Conservation (phyloP, 2,797 vertebrate genomes). For the Podarcis lilfordi region DNA sequence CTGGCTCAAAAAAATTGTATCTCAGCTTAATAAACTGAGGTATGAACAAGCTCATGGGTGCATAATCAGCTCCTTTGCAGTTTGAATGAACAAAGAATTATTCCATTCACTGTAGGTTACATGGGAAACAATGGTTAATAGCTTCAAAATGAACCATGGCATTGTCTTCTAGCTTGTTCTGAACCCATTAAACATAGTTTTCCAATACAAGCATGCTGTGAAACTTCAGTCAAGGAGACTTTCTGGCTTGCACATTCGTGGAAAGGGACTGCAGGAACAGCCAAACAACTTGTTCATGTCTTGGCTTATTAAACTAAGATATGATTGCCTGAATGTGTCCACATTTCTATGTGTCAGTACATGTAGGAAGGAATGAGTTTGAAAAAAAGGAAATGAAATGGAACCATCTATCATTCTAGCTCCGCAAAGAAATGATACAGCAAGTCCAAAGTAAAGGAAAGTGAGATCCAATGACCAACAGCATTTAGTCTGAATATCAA, state of each 20-base stretch:
- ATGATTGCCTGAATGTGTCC: neutral
- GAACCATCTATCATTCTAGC: neutral
- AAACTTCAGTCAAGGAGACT: neutral
- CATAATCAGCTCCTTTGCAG: neutral
- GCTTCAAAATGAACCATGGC: neutral
- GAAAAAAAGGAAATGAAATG: constrained; percentile 22
- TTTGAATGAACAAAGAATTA: neutral
- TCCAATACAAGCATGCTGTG: neutral
- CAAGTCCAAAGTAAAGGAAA: constrained; percentile 52
- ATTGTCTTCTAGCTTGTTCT: neutral
- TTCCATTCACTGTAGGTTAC: neutral
- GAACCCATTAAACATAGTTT: too few species aligned
- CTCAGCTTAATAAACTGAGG: neutral
- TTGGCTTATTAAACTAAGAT: neutral
- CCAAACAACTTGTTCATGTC: neutral
- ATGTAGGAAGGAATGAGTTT: constrained; percentile 25
- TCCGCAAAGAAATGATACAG: constrained; percentile 26
- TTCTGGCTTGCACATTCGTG: neutral
- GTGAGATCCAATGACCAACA: constrained; percentile 42
- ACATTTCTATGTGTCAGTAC: neutral
- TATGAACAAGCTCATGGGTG: neutral
- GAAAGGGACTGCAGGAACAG: neutral
- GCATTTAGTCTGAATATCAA: constrained; percentile 43
- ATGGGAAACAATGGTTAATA: neutral
- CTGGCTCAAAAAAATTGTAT: neutral